Conservation (phyloP, 2,113 vertebrate species). For the Psittacus erithacus region DNA sequence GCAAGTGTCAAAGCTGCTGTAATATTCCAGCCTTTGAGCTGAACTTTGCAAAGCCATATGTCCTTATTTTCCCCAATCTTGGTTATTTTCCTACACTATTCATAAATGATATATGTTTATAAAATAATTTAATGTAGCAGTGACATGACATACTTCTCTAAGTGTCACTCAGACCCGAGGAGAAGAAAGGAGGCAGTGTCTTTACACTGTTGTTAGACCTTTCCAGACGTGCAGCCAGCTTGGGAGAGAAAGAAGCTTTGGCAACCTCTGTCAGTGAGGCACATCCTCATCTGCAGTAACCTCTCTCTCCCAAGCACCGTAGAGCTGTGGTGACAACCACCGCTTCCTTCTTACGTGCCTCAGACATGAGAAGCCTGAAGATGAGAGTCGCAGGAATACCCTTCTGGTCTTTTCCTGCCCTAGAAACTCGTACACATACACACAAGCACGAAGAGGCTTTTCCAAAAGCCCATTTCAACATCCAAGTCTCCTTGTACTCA, state of each 20-base stretch:
- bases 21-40: too few species aligned
- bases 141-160: neutral
- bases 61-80: too few species aligned
- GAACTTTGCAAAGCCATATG: too few species aligned
- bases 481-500: neutral
- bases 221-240: neutral
- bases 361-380: neutral
- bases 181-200: neutral
- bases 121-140: neutral
- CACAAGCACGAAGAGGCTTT: neutral
- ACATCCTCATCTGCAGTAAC: neutral
- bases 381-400: neutral
- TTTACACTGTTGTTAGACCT: neutral
- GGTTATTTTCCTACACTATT: neutral
- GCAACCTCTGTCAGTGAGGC: neutral
- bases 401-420: neutral
- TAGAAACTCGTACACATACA: neutral
- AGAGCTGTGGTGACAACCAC: neutral
- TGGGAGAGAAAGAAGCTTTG: neutral
- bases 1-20: too few species aligned
- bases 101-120: neutral
- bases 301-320: neutral
- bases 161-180: neutral
- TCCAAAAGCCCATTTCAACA: neutral
- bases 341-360: rapidly evolving